Evolutionary conservation across 1,140 invertebrate genomes (phyloP), one percentile per base, ranked within the genome.

Genomic region (Rhizoglyphus robini): DNA sequence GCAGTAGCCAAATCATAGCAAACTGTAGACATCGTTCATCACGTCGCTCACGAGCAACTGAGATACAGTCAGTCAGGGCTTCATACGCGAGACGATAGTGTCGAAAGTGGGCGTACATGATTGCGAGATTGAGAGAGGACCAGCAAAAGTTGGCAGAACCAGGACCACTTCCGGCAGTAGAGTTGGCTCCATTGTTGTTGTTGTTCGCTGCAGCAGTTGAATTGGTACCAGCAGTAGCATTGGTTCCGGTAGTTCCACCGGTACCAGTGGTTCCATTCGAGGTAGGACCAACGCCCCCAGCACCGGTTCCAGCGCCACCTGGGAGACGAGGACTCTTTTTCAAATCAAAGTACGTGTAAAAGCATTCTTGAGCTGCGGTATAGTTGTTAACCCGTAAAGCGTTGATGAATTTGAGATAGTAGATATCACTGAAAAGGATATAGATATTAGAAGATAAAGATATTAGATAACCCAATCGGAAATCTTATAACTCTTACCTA

Each of bases 271-370:
- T 20, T 3, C 41, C 41, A 46, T 46, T 46, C 2, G 2, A 20
- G 23, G 18, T 41, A n/a, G 38, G 41, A 46, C 23, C 15, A 3
- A 46, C 41, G 18, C 8, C 36, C 18, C 18, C 18, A 41, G 8
- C 36, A 18, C 36, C 36, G 8, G 8, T 41, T 18, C 18, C 18
- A 11, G 18, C 18, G 36, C 18, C 36, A 41, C 18, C n/a, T 0
- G 66, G 29, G 15, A 54, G 8, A 25, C 23, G 8, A 23, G 51
- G 23, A 32, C 27, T 13, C 29, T 60, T 60, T 46, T 32, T 60
- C 30, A 60, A 23, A 62, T 69, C 68, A 65, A 69, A 69, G 58
- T 67, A 69, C n/a, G 67, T 63, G 5, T 60, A 31, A n/a, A 69
- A 41, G 46, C 31, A 47, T 31, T 69, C 38, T 51, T 49, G 20